Percentiles rank a stretch among this genome's conserved stretches.
Conservation (phyloP, 2,113 vertebrate genomes). For the Sialia sialis region DNA sequence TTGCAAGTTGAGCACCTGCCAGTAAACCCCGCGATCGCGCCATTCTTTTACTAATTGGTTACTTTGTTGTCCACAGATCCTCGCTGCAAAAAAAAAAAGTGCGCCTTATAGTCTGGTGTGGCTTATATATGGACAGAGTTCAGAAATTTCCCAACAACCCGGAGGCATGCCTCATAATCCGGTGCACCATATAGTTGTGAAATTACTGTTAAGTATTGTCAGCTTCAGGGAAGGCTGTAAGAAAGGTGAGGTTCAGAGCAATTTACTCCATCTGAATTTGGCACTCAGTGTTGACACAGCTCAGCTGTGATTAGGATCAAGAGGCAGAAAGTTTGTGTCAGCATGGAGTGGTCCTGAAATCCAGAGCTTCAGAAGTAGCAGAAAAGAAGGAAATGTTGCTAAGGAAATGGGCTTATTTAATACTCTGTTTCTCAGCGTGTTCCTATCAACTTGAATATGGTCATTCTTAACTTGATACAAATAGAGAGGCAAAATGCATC, state of each 20-base stretch:
- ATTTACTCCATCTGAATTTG: background rate
- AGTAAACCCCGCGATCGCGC: no score
- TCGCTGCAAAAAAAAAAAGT: no score
- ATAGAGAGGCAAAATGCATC: constrained; percentile 22
- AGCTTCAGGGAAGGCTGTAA: background rate
- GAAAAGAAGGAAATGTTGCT: background rate
- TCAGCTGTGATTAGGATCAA: background rate
- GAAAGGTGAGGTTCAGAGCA: background rate
- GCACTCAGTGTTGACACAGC: background rate
- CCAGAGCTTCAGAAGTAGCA: background rate
- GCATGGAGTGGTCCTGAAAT: background rate
- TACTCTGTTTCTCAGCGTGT: background rate
- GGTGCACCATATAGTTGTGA: no score
- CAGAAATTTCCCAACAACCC: no score
- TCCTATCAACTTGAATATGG: background rate
- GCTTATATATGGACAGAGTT: no score
- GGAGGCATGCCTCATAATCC: no score
- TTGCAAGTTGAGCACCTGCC: no score
- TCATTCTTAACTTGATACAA: background rate
- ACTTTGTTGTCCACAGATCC: no score
- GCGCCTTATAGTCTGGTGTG: no score
- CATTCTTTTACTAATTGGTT: no score
- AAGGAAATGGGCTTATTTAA: background rate
- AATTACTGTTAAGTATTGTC: no score
- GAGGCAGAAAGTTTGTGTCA: background rate